Evolutionary conservation across 2,888 invertebrate genomes (phyloP).

Genomic region (Tetrapedia diversipes): DNA sequence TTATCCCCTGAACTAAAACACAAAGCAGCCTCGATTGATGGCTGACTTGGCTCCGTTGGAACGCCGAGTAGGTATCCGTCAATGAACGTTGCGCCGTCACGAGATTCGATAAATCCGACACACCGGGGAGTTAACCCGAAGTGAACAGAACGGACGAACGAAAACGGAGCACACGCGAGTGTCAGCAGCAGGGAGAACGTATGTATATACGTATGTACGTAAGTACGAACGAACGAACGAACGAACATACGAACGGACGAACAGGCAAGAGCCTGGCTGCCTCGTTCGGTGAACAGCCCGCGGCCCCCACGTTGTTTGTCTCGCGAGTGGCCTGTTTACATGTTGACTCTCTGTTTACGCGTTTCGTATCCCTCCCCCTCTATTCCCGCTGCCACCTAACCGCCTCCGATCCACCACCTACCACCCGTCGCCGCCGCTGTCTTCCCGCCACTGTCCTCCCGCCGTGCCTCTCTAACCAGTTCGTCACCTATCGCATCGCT

Average conservation of each 20-base stretch:
- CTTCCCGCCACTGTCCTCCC: slow-evolving; percentile 48
- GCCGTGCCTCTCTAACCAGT: slow-evolving; percentile 45
- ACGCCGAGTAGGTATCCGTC: slow-evolving; percentile 29
- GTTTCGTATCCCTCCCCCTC: slow-evolving; percentile 74
- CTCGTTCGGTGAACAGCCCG: slow-evolving; percentile 79
- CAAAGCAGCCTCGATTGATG: slow-evolving; percentile 11
- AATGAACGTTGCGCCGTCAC: slow-evolving; percentile 18
- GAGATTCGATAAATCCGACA: slow-evolving; percentile 70
- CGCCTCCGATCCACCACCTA: slow-evolving; percentile 50
- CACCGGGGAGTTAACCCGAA: slow-evolving; percentile 21
- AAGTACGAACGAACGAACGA: slow-evolving; percentile 9
- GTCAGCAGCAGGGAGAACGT: too few species aligned
- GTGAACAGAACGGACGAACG: slow-evolving; percentile 30
- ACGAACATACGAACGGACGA: slow-evolving; percentile 46
- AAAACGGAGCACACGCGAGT: too few species aligned
- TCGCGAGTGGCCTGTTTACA: slow-evolving; percentile 83
- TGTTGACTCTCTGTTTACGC: slow-evolving; percentile 83
- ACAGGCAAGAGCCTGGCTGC: slow-evolving; percentile 64
- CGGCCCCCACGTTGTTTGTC: slow-evolving; percentile 83
- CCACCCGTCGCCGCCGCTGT: slow-evolving; percentile 54
- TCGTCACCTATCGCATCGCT: slow-evolving; percentile 21
- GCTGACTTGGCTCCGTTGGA: background rate
- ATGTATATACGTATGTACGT: slow-evolving; percentile 8
- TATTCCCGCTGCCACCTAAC: slow-evolving; percentile 40
- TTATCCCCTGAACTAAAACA: slow-evolving; percentile 4